These are phyloP conservation scores for Megalonaias nervosa DNA, from an alignment of 1,140 invertebrate species.

Conservation along the genomic window DNA sequence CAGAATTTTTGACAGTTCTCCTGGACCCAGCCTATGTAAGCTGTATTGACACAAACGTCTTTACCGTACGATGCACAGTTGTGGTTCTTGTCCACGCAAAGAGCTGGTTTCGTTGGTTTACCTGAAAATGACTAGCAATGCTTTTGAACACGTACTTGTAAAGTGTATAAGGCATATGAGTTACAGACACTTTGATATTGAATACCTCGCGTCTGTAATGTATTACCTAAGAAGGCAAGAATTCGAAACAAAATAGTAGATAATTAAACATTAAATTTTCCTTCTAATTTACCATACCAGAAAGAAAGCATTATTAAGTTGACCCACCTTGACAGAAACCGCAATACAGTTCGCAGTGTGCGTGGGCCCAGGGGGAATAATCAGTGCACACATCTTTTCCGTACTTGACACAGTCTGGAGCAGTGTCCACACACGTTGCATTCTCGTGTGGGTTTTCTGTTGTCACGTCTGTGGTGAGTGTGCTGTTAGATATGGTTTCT, in stretches of 20 bases:
- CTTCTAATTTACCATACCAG: no score
- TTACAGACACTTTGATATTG: no score
- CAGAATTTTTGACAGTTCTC: constrained; percentile 40
- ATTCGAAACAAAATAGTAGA: no score
- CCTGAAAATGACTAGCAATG: constrained; percentile 10
- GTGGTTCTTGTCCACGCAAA: constrained; percentile 29
- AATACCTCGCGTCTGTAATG: no score
- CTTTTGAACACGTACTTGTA: no score
- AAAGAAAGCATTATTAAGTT: not conserved
- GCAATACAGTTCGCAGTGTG: constrained; percentile 23
- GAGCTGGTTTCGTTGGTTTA: constrained; percentile 5
- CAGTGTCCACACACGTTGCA: constrained; percentile 11
- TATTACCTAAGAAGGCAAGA: no score
- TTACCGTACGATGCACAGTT: constrained; percentile 35
- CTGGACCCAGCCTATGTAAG: constrained; percentile 32
- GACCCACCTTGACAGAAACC: constrained; percentile 27
- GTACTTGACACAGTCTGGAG: constrained; percentile 16
- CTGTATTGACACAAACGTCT: constrained; percentile 22
- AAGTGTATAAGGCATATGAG: no score
- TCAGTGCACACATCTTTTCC: constrained; percentile 27
- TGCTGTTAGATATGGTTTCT: not conserved
- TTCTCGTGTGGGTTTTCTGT: not conserved
- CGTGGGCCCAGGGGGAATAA: constrained; percentile 25
- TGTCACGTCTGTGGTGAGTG: not conserved
- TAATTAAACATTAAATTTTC: no score